Percentiles rank a stretch among this genome's conserved stretches.
These are phyloP conservation scores for Drosophila suzukii DNA, from an alignment of 1,140 invertebrate species.

Conservation along the genomic window DNA sequence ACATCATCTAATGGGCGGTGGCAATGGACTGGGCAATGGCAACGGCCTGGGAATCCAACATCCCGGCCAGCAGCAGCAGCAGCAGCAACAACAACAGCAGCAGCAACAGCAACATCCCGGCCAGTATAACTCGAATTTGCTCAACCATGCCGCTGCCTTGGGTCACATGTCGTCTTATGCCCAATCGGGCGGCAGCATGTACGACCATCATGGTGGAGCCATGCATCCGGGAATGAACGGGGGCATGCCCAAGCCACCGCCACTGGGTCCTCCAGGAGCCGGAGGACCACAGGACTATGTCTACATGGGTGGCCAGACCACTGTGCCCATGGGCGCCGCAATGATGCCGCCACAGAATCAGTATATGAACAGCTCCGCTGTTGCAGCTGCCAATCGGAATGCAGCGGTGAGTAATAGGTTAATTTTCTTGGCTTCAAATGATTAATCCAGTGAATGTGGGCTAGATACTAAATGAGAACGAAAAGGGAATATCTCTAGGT, in stretches of 20 bases:
- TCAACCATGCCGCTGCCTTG: slow-evolving; percentile 77
- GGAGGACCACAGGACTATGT: slow-evolving; percentile 76
- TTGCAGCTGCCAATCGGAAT: slow-evolving; percentile 76
- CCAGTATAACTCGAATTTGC: slow-evolving; percentile 78
- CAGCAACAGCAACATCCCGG: slow-evolving; percentile 72
- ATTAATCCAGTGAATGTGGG: not conserved
- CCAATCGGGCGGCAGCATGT: slow-evolving; percentile 70
- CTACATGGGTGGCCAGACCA: slow-evolving; percentile 76
- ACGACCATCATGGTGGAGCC: slow-evolving; percentile 76
- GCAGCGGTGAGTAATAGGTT: slow-evolving; percentile 74
- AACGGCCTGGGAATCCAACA: slow-evolving; percentile 62
- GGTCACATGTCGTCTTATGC: slow-evolving; percentile 71
- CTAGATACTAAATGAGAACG: not conserved
- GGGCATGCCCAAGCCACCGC: slow-evolving; percentile 74
- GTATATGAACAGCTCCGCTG: slow-evolving; percentile 81
- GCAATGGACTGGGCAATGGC: slow-evolving; percentile 69
- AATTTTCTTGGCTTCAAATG: not conserved
- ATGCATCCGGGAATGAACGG: slow-evolving; percentile 82
- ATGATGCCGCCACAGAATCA: slow-evolving; percentile 82
- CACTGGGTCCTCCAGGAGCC: slow-evolving; percentile 54
- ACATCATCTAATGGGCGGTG: slow-evolving; percentile 73
- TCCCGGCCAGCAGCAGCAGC: slow-evolving; percentile 60
- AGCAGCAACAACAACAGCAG: slow-evolving; percentile 62
- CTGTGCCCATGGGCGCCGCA: slow-evolving; percentile 69
- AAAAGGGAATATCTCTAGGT: not conserved